Conservation (phyloP, 1,140 invertebrate species). For the Oryzaephilus surinamensis region DNA sequence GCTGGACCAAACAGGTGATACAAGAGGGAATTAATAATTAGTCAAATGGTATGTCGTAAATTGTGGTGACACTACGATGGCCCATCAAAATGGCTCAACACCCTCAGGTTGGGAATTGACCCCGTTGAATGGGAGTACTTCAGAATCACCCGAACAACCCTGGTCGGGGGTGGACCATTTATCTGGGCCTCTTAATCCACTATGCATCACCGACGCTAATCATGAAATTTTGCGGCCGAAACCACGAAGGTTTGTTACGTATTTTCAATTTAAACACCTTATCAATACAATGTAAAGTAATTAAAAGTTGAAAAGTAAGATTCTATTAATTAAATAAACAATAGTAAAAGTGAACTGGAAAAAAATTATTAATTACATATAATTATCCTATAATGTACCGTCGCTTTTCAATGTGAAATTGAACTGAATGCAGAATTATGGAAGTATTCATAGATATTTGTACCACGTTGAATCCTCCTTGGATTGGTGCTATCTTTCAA, state of each 20-base stretch:
- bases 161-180: slow-evolving; percentile 47
- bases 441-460: too few species aligned
- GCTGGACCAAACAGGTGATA: slow-evolving; percentile 6
- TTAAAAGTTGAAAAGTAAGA: slow-evolving; percentile 5
- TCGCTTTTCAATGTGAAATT: too few species aligned
- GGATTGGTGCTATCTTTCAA: too few species aligned
- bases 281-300: too few species aligned
- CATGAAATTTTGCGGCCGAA: slow-evolving; percentile 80
- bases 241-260: slow-evolving; percentile 79
- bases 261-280: too few species aligned
- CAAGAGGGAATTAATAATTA: slow-evolving; percentile 7
- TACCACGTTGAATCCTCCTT: too few species aligned
- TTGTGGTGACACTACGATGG: slow-evolving; percentile 18
- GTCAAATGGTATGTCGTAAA: slow-evolving; percentile 12
- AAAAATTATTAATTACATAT: too few species aligned
- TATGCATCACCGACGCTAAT: slow-evolving; percentile 59
- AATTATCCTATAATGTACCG: too few species aligned
- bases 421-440: too few species aligned
- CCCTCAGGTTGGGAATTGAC: slow-evolving; percentile 24
- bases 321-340: too few species aligned
- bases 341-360: too few species aligned
- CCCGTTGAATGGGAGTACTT: slow-evolving; percentile 9
- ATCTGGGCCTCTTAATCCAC: slow-evolving; percentile 51
- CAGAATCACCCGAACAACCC: slow-evolving; percentile 26
- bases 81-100: slow-evolving; percentile 19